Percentiles rank a stretch among this genome's conserved stretches.
Conservation (phyloP, 2,888 invertebrate genomes). For the Caenorhabditis drosophilae region DNA sequence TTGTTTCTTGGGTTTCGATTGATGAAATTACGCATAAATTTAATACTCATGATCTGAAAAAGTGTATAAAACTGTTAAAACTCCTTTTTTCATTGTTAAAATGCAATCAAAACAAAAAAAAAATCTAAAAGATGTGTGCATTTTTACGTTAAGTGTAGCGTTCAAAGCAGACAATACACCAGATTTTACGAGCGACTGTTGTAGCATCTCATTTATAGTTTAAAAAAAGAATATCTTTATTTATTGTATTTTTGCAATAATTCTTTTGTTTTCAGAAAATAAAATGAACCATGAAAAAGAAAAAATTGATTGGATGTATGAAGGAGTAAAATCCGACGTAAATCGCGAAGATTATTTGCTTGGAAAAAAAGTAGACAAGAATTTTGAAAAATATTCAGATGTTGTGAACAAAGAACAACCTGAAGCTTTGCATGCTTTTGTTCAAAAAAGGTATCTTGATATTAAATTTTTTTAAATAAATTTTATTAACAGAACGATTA, state of each 20-base stretch:
- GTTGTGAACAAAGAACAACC: slow-evolving; percentile 56
- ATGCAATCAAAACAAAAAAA: too few species aligned
- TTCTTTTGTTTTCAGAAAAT: too few species aligned
- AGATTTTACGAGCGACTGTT: too few species aligned
- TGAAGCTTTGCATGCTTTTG: slow-evolving; percentile 41
- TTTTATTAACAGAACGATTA: slow-evolving; percentile 19
- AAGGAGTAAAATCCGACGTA: slow-evolving; percentile 59
- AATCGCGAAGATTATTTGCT: slow-evolving; percentile 65
- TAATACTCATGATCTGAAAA: slow-evolving; percentile 19
- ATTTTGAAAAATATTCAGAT: slow-evolving; percentile 66
- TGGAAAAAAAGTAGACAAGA: slow-evolving; percentile 64
- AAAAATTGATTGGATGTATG: slow-evolving; percentile 64
- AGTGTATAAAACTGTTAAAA: too few species aligned
- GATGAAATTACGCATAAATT: slow-evolving; percentile 29
- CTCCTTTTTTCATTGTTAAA: too few species aligned
- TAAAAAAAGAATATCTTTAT: too few species aligned
- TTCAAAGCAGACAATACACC: too few species aligned
- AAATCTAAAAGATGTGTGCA: too few species aligned
- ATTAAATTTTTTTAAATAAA: background rate
- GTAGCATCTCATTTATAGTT: too few species aligned
- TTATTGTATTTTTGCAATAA: too few species aligned
- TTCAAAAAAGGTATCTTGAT: slow-evolving; percentile 31
- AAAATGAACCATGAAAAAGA: slow-evolving; percentile 22
- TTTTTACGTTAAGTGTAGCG: too few species aligned
- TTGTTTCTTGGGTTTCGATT: slow-evolving; percentile 62